phyloP scores from a whole-genome alignment of 2,888 invertebrate species.

The Ormyrus rosae region DNA sequence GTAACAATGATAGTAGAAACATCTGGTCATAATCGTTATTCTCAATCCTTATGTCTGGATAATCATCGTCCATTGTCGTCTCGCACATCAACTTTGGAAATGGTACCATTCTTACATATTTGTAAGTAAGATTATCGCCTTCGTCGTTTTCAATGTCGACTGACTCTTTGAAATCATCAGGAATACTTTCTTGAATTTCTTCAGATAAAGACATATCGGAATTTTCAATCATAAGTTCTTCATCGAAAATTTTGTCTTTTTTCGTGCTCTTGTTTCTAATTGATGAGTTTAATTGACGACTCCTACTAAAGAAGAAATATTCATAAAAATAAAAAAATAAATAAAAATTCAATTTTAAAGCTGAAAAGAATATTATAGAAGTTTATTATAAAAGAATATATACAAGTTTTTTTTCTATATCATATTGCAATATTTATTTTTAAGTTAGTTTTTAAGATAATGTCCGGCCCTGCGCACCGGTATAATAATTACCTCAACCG shows the following conservation, averaged over 20 bases:
- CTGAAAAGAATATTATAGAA: too few species aligned
- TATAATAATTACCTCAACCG: too few species aligned
- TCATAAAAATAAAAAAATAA: too few species aligned
- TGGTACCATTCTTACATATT: constrained; percentile 57
- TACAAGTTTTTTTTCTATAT: too few species aligned
- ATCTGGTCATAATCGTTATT: constrained; percentile 72
- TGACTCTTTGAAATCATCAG: constrained; percentile 44
- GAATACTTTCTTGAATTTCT: constrained; percentile 59
- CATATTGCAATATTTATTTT: too few species aligned
- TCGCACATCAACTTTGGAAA: constrained; percentile 68
- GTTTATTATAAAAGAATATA: too few species aligned
- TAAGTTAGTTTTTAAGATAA: too few species aligned
- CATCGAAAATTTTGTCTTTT: constrained; percentile 66
- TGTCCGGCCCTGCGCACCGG: too few species aligned
- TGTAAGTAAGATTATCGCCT: not conserved
- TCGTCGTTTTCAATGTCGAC: constrained; percentile 34
- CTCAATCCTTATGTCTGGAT: constrained; percentile 67
- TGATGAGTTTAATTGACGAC: not conserved
- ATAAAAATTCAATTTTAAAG: too few species aligned
- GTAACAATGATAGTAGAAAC: constrained; percentile 71
- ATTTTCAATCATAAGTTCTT: constrained; percentile 61
- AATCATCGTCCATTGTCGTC: constrained; percentile 67
- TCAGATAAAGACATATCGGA: constrained; percentile 65
- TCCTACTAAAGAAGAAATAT: not conserved
- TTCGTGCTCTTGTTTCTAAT: constrained; percentile 63